Evolutionary conservation across 2,888 invertebrate genomes (phyloP), one percentile per base, ranked within the genome.

Genomic region (Cancer borealis): DNA sequence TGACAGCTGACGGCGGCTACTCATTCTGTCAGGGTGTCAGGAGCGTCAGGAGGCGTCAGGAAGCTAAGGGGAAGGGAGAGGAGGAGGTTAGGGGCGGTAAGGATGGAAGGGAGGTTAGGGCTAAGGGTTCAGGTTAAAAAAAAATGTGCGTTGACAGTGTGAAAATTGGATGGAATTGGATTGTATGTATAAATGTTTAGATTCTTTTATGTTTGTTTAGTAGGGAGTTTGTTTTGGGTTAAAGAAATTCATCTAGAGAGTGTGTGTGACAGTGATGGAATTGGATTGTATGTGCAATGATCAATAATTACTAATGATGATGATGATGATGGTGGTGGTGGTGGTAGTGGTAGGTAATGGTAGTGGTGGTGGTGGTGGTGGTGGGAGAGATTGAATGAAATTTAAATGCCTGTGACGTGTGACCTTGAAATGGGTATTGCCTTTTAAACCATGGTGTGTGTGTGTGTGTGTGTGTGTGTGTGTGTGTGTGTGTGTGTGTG

Each of bases 1-100:
- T 8, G 95, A 93, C 26, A 95, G 87, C 39, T 95, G 95, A 3
- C 95, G 92, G 17, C 95, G 88, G 17, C 88, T 92, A 46, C 94
- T 92, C 90, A 60, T 90, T 30, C 8, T 60, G 60, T 0, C 6
- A 30, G 12, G 46, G 54, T 8, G 26, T 49, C 46, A 89, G 26
- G 46, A 21, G 12, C 91, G 30, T 60, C 46, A 14, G n/a, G 12
- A 87, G 46, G 73, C 73, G 47, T 92, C 30, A 45, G 45, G 88
- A 49, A 12, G 49, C 87, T 49, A 39, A 87, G 17, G 26, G 30
- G 30, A 45, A n/a, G n/a, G 30, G n/a, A 26, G 46, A 49, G 26
- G 26, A 73, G 73, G 73, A 73, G 2, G 73, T 26, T 26, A 73
- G 26, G n/a, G 26, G 6, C 6, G 8, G 60, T 79, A 8, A 79